A percentile compares a stretch with the other conserved stretches of the same genome.
Evolutionary conservation across 2,113 vertebrate genomes (phyloP).

Genomic region (Noctilio leporinus): DNA sequence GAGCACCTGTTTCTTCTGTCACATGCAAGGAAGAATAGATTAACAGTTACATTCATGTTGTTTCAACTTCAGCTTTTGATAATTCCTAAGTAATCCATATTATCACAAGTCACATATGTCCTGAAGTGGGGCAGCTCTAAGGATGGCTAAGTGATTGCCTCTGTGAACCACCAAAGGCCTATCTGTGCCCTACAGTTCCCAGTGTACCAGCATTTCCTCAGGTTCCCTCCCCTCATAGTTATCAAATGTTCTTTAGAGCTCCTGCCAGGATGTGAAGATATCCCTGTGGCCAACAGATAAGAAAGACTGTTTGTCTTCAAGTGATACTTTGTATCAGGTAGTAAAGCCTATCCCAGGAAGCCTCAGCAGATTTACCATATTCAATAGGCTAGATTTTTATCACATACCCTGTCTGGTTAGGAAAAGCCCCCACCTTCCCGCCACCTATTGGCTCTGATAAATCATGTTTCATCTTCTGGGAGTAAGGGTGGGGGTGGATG

Average conservation of each 20-base stretch:
- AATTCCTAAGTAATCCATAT: background rate
- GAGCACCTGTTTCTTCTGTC: background rate
- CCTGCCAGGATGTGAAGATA: background rate
- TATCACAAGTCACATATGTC: background rate
- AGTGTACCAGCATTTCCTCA: background rate
- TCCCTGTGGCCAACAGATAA: background rate
- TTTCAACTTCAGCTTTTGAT: background rate
- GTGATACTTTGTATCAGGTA: background rate
- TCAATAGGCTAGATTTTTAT: background rate
- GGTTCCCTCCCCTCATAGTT: background rate
- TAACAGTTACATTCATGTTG: too few relatives aligned
- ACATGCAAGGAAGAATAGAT: background rate
- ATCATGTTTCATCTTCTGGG: background rate
- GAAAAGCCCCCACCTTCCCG: background rate
- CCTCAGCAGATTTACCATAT: background rate
- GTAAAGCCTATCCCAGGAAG: background rate
- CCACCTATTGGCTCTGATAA: background rate
- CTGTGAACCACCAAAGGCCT: background rate
- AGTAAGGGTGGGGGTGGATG: background rate
- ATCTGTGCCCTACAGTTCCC: background rate
- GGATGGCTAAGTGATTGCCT: background rate
- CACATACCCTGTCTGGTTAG: background rate
- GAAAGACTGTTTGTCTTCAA: background rate
- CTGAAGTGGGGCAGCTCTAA: background rate
- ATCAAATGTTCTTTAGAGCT: background rate